A percentile compares a stretch with the other conserved stretches of the same genome.
phyloP scores from a whole-genome alignment of 2,113 vertebrate species.

The Daphoenositta chrysoptera region DNA sequence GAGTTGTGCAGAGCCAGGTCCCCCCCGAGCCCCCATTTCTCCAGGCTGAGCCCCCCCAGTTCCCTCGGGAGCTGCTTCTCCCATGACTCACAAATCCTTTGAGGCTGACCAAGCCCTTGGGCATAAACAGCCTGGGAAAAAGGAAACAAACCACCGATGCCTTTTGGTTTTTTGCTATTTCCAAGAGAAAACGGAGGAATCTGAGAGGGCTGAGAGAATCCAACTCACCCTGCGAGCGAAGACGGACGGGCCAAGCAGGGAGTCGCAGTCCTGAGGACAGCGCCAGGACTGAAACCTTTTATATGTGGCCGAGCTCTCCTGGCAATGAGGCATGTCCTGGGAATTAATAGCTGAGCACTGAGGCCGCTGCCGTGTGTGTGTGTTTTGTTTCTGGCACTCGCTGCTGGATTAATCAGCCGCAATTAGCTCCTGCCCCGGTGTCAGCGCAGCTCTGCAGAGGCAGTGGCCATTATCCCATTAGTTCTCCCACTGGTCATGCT shows the following conservation, averaged over 20 bases:
- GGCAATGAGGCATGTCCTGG: conserved; percentile 23
- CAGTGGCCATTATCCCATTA: conserved; percentile 11
- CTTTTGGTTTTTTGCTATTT: background rate
- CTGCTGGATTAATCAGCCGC: background rate
- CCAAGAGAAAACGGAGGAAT: background rate
- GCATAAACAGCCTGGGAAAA: background rate
- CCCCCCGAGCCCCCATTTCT: background rate
- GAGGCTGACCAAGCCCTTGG: background rate
- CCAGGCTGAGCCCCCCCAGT: background rate
- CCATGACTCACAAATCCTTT: background rate
- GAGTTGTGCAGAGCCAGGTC: background rate
- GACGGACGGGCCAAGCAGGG: background rate
- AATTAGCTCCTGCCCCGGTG: conserved; percentile 17
- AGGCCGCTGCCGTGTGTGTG: background rate
- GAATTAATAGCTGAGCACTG: conserved; percentile 53
- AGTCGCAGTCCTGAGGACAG: background rate
- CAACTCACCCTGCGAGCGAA: background rate
- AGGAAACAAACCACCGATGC: background rate
- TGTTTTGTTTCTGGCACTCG: background rate
- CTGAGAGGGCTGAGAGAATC: background rate
- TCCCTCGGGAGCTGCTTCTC: background rate
- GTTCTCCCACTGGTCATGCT: background rate
- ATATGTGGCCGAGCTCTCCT: background rate
- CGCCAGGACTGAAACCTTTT: background rate
- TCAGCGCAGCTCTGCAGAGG: background rate